Evolutionary conservation across 1,140 invertebrate species (phyloP).

Genomic region (Drosophila triauraria): DNA sequence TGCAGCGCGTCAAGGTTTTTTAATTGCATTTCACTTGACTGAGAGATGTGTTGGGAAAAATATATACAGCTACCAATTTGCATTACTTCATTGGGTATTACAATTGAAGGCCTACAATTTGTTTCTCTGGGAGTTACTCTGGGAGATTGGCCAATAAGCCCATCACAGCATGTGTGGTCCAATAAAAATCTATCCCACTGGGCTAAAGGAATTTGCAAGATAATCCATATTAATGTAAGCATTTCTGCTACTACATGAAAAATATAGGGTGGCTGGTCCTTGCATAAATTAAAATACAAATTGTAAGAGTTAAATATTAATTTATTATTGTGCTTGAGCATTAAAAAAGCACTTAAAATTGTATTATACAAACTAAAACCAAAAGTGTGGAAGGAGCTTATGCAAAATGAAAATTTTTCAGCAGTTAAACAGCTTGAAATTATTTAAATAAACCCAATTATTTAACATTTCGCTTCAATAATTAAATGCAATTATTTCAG

Average conservation of each 20-base stretch:
- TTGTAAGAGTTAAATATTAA: too few species aligned
- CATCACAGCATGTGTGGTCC: constrained; percentile 25
- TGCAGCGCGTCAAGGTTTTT: constrained; percentile 53
- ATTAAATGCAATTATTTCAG: constrained; percentile 18
- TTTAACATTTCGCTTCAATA: constrained; percentile 6
- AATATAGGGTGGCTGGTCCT: constrained; percentile 26
- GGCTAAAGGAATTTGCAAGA: constrained; percentile 53
- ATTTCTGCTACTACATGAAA: too few species aligned
- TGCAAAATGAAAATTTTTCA: background rate
- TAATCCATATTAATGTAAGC: constrained; percentile 31
- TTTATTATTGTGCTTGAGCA: too few species aligned
- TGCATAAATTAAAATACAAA: too few species aligned
- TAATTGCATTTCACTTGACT: constrained; percentile 35
- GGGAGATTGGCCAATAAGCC: constrained; percentile 34
- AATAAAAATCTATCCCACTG: constrained; percentile 33
- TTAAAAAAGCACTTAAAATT: too few species aligned
- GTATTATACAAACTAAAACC: background rate
- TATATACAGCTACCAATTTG: constrained; percentile 31
- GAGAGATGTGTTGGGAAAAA: background rate
- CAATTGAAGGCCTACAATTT: constrained; percentile 18
- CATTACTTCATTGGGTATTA: constrained; percentile 35
- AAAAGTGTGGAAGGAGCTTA: background rate
- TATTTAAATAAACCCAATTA: constrained; percentile 24
- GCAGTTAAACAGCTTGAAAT: background rate
- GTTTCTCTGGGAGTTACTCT: constrained; percentile 7